These are phyloP conservation scores for Lapara coniferarum DNA, from an alignment of 2,888 invertebrate genomes.

Conservation along the genomic window DNA sequence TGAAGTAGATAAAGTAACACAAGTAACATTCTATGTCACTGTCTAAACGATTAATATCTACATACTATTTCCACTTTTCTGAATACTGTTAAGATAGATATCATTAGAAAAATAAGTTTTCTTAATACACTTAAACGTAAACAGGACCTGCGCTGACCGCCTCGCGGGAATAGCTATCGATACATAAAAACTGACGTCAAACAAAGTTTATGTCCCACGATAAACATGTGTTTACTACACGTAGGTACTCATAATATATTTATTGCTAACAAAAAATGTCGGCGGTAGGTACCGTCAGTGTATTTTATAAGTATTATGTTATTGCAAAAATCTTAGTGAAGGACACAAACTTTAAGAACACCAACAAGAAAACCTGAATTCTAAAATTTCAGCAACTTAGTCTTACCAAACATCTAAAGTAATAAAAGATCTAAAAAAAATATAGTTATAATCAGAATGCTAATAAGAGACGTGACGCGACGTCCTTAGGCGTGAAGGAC, in stretches of 20 bases:
- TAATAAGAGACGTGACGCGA: neutral
- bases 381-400: neutral
- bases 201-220: conserved; percentile 8
- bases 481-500: neutral
- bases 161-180: conserved; percentile 2
- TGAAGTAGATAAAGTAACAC: too few relatives aligned
- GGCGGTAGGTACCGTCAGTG: too few relatives aligned
- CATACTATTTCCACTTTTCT: too few relatives aligned
- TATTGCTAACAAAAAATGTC: conserved; percentile 12
- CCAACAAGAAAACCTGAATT: too few relatives aligned
- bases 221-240: conserved; percentile 9
- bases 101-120: neutral
- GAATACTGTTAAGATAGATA: too few relatives aligned
- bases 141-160: neutral
- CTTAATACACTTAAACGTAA: neutral
- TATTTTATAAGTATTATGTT: neutral
- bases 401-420: neutral
- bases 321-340: too few relatives aligned
- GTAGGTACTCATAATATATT: neutral
- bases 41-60: too few relatives aligned
- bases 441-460: neutral
- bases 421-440: neutral
- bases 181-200: conserved; percentile 20
- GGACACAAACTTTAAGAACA: too few relatives aligned
- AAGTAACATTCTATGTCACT: too few relatives aligned